Evolutionary conservation across 1,140 invertebrate genomes (phyloP).

Genomic region (Drusus annulatus): DNA sequence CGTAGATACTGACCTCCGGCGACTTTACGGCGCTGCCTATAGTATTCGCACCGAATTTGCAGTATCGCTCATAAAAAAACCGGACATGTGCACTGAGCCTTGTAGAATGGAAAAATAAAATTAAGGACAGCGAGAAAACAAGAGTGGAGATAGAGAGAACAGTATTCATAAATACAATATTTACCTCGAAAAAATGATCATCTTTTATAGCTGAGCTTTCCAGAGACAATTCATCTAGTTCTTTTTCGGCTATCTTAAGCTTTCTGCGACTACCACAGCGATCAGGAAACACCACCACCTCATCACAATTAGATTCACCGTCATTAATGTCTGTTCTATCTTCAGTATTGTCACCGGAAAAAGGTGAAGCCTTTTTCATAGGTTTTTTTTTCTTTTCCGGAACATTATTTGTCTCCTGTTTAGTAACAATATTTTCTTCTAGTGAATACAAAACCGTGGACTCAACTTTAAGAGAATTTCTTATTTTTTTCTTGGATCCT

Average conservation of each 20-base stretch:
- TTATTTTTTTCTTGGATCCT: not conserved
- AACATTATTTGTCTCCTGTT: not conserved
- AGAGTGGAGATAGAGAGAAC: not conserved
- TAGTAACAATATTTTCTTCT: not conserved
- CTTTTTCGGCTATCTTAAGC: not conserved
- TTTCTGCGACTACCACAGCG: not conserved
- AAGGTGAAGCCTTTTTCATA: not conserved
- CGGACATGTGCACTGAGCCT: too few relatives aligned
- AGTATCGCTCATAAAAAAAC: too few relatives aligned
- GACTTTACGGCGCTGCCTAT: too few relatives aligned
- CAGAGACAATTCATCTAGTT: not conserved
- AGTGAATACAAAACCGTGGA: not conserved
- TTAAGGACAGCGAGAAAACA: not conserved
- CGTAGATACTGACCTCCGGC: too few relatives aligned
- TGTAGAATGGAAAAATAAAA: not conserved
- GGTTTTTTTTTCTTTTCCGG: not conserved
- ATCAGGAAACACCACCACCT: not conserved
- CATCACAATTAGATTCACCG: not conserved
- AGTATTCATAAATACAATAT: not conserved
- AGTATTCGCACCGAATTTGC: too few relatives aligned
- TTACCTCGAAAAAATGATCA: constrained; percentile 21
- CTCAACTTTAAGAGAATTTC: not conserved
- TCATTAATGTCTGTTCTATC: not conserved
- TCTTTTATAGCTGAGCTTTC: not conserved
- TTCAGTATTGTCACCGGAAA: not conserved